Conservation (phyloP, 1,140 invertebrate species). For the Linepithema humile region DNA sequence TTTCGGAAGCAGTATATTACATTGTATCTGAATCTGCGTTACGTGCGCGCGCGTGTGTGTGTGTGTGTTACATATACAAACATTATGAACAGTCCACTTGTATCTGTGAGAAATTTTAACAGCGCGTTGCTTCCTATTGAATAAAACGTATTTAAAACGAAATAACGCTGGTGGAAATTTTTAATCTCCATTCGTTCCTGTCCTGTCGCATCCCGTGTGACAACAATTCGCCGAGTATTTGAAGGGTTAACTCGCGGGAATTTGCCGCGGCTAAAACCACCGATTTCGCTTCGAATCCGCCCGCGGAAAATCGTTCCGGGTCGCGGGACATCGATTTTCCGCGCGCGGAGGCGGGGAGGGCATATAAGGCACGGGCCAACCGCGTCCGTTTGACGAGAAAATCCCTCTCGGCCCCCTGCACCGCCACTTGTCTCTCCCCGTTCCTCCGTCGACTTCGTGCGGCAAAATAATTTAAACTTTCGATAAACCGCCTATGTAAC, state of each 20-base stretch:
- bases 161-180: conserved; percentile 45
- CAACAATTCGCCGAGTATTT: conserved; percentile 40
- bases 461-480: conserved; percentile 71
- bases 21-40: background rate
- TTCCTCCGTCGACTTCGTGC: conserved; percentile 35
- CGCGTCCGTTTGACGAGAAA: conserved; percentile 68
- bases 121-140: conserved; percentile 19
- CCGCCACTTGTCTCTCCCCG: background rate
- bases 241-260: conserved; percentile 68
- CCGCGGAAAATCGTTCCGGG: conserved; percentile 69
- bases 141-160: conserved; percentile 41
- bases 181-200: conserved; percentile 39
- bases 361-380: conserved; percentile 63
- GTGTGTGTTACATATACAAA: background rate
- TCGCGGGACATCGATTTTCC: conserved; percentile 72
- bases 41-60: background rate
- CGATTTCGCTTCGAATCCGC: conserved; percentile 61
- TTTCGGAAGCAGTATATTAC: background rate
- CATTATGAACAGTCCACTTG: conserved; percentile 29
- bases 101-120: conserved; percentile 7
- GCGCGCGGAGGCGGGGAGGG: conserved; percentile 17
- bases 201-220: conserved; percentile 1
- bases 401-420: conserved; percentile 4
- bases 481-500: conserved; percentile 71
- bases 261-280: conserved; percentile 65